Percentiles rank a stretch among this genome's conserved stretches.
Evolutionary conservation across 30 jellyfish, hydroid and myxozoan genomes (phyloP).

Genomic region (Hydractinia symbiolongicarpus): DNA sequence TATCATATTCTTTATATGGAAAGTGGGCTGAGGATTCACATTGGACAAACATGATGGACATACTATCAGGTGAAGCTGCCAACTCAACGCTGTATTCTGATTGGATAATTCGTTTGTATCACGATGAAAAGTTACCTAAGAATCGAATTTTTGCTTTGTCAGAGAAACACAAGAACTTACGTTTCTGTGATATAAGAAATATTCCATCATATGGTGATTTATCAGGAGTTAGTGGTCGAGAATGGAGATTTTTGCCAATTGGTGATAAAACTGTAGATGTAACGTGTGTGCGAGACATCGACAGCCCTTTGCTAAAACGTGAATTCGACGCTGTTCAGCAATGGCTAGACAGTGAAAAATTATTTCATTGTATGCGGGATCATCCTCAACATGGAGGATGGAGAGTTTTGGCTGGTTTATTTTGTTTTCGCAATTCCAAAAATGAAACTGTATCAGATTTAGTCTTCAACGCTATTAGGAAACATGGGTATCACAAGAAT

Average conservation of each 20-base stretch:
- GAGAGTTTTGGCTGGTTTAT: neutral
- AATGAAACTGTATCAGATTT: neutral
- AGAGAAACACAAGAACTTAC: neutral
- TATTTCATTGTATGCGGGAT: neutral
- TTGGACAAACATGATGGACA: neutral
- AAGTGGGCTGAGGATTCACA: neutral
- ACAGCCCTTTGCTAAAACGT: neutral
- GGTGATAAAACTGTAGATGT: neutral
- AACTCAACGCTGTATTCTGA: neutral
- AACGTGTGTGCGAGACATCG: neutral
- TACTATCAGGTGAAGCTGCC: neutral
- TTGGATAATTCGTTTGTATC: neutral
- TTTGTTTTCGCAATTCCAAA: neutral
- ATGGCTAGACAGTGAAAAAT: neutral
- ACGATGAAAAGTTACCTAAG: neutral
- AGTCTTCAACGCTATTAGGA: neutral
- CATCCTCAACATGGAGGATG: slow-evolving; percentile 8
- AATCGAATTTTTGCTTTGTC: neutral
- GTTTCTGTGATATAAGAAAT: neutral
- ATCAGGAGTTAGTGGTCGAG: neutral
- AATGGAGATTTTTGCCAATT: neutral
- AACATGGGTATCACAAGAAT: neutral
- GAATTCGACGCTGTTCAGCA: neutral
- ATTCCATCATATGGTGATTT: neutral
- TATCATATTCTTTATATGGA: neutral